These are phyloP conservation scores for Drosophila ambigua DNA, from an alignment of 1,140 invertebrate species.

Conservation along the genomic window DNA sequence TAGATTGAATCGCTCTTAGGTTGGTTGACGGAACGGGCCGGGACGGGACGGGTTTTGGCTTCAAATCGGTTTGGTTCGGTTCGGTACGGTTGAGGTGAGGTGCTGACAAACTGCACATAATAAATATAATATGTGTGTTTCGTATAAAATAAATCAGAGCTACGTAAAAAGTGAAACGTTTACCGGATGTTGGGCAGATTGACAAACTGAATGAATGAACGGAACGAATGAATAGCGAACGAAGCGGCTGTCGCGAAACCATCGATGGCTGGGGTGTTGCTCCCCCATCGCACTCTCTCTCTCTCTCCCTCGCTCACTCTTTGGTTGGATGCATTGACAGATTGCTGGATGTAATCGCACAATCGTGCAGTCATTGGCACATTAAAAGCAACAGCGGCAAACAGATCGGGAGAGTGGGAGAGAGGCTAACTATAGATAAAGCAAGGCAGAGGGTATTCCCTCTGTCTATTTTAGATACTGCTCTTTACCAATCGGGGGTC, in stretches of 20 bases:
- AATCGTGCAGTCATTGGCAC: constrained; percentile 80
- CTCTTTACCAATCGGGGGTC: neutral
- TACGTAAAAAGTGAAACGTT: constrained; percentile 77
- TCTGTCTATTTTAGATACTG: constrained; percentile 61
- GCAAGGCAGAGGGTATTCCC: too few relatives aligned
- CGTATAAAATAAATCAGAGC: constrained; percentile 76
- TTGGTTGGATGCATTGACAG: constrained; percentile 79
- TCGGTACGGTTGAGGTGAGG: constrained; percentile 15
- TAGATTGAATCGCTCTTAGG: constrained; percentile 18
- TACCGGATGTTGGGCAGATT: constrained; percentile 76
- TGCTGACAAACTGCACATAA: constrained; percentile 80
- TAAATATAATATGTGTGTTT: constrained; percentile 72
- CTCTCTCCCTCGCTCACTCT: constrained; percentile 21
- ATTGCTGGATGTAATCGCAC: constrained; percentile 75
- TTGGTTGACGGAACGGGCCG: neutral
- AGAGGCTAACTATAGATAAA: constrained; percentile 16
- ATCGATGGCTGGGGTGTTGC: constrained; percentile 67
- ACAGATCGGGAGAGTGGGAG: constrained; percentile 2
- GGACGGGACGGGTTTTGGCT: constrained; percentile 9
- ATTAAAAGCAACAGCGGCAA: constrained; percentile 56
- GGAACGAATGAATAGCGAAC: constrained; percentile 7
- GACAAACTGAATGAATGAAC: constrained; percentile 55
- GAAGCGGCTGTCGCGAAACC: constrained; percentile 36
- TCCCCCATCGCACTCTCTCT: constrained; percentile 20
- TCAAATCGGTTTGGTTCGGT: constrained; percentile 1